Conservation (phyloP, 2,888 invertebrate genomes). For the Cetonia aurata region DNA sequence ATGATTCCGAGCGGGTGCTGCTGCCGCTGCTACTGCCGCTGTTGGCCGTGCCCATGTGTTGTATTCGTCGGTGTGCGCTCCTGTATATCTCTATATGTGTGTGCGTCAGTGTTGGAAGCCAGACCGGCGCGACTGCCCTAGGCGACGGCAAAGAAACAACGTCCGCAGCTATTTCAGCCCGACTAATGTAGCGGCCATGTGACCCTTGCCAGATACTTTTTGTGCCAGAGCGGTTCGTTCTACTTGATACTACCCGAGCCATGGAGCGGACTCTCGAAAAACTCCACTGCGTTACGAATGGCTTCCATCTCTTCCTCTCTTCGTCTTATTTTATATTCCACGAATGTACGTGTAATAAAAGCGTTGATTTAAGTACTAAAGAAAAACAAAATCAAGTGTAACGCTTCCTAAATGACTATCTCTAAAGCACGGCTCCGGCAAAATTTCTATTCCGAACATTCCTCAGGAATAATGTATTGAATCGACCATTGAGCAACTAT, state of each 20-base stretch:
- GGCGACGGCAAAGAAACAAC: constrained; percentile 61
- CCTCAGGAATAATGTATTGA: constrained; percentile 1
- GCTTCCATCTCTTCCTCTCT: no score
- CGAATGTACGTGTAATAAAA: constrained; percentile 38
- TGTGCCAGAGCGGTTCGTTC: constrained; percentile 52
- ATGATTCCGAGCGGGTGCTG: constrained; percentile 59
- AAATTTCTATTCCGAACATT: constrained; percentile 12
- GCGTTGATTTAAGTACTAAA: constrained; percentile 35
- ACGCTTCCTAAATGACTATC: constrained; percentile 31
- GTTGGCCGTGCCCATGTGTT: constrained; percentile 27
- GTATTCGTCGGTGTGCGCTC: constrained; percentile 49
- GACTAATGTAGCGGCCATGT: constrained; percentile 60
- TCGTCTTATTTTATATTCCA: constrained; percentile 37
- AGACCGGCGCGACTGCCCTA: constrained; percentile 61
- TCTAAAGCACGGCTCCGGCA: constrained; percentile 9
- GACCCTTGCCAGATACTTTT: constrained; percentile 61
- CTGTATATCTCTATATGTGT: constrained; percentile 50
- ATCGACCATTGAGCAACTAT: constrained; percentile 3
- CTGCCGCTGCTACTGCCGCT: constrained; percentile 25
- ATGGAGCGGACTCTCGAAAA: constrained; percentile 49
- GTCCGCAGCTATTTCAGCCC: constrained; percentile 59
- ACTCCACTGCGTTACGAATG: constrained; percentile 7
- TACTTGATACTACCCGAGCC: constrained; percentile 51
- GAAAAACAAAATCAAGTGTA: constrained; percentile 35
- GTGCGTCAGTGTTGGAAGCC: constrained; percentile 54